phyloP scores from a whole-genome alignment of 2,888 invertebrate genomes.

The Operophtera brumata region DNA sequence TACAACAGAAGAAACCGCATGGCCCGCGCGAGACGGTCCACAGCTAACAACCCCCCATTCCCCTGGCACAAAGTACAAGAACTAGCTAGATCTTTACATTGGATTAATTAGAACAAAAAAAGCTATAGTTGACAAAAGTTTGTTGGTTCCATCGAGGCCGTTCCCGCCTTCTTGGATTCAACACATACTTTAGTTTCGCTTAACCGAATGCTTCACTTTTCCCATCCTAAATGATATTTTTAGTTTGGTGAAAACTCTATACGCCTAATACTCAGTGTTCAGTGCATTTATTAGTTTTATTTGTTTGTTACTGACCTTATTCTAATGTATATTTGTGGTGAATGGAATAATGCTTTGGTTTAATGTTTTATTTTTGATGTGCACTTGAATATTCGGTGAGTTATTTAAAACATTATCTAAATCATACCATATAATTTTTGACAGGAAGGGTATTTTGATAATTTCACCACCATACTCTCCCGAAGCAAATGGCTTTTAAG shows the following conservation, averaged over 20 bases:
- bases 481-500: background rate
- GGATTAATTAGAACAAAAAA: conserved; percentile 72
- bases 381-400: conserved; percentile 3
- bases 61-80: conserved; percentile 90
- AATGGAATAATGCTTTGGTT: conserved; percentile 5
- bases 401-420: too few species aligned
- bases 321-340: background rate
- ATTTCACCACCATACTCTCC: background rate
- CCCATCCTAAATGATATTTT: conserved; percentile 60
- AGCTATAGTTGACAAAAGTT: conserved; percentile 42
- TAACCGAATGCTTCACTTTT: conserved; percentile 50
- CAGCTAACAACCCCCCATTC: conserved; percentile 82
- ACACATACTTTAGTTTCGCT: conserved; percentile 62
- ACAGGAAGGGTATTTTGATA: too few species aligned
- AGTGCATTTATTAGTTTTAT: conserved; percentile 52
- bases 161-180: conserved; percentile 68
- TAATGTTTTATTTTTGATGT: conserved; percentile 11
- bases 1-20: conserved; percentile 73
- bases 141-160: conserved; percentile 72
- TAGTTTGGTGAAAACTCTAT: conserved; percentile 58
- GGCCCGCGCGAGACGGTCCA: conserved; percentile 61
- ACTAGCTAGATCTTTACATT: conserved; percentile 84
- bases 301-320: conserved; percentile 7
- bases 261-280: conserved; percentile 57
- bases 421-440: too few species aligned